Percentiles rank a stretch among this genome's conserved stretches.
Conservation (phyloP, 2,113 vertebrate species). For the Sorex fumeus region DNA sequence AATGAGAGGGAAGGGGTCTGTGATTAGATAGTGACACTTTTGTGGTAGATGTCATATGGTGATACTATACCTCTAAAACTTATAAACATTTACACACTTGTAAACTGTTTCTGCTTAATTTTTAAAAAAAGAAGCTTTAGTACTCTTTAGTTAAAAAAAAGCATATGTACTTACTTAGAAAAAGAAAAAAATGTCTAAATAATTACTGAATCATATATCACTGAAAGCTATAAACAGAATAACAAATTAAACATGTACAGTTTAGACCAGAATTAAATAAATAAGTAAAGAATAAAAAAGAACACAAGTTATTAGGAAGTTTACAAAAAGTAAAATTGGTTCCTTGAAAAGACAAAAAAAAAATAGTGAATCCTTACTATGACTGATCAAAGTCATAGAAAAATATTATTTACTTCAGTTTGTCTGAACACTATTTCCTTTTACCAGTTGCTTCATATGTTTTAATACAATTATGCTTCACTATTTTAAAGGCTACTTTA, state of each 20-base stretch:
- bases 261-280: neutral
- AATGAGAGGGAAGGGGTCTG: too few species aligned
- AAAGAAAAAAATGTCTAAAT: neutral
- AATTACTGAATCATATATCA: neutral
- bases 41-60: too few species aligned
- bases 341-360: neutral
- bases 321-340: neutral
- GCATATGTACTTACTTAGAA: neutral
- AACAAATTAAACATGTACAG: neutral
- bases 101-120: too few species aligned
- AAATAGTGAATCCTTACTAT: neutral
- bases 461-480: neutral
- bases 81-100: too few species aligned
- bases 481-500: conserved; percentile 12
- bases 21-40: too few species aligned
- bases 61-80: too few species aligned
- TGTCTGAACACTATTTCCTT: neutral
- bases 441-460: neutral
- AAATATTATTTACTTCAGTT: neutral
- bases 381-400: neutral
- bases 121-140: too few species aligned
- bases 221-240: neutral
- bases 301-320: neutral
- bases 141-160: too few species aligned
- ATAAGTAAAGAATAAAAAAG: neutral